Conservation (phyloP, 2,113 vertebrate genomes). For the Maylandia zebra region DNA sequence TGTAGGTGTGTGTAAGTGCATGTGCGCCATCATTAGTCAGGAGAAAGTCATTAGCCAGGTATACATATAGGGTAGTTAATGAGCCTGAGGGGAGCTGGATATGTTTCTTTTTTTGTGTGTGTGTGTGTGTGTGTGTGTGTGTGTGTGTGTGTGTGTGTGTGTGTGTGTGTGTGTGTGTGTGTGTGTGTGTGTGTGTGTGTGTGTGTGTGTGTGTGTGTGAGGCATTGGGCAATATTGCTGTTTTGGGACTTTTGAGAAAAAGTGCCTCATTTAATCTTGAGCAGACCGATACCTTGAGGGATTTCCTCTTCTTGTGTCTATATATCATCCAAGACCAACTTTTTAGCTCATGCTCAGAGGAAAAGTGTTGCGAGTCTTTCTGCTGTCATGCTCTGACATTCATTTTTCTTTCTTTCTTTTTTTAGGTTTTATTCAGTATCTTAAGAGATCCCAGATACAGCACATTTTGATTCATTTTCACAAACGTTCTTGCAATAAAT, state of each 20-base stretch:
- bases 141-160: not conserved
- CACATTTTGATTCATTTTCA: not conserved
- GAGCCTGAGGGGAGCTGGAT: constrained; percentile 17
- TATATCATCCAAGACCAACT: not conserved
- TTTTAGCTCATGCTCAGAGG: not conserved
- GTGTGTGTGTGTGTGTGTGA: not conserved
- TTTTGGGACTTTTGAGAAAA: constrained; percentile 14
- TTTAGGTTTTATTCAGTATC: not conserved
- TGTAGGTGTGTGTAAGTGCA: not conserved
- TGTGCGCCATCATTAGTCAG: not conserved
- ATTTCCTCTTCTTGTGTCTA: not conserved
- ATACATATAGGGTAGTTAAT: constrained; percentile 9
- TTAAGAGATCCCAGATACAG: not conserved
- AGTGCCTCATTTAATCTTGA: constrained; percentile 3
- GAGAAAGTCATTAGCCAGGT: not conserved
- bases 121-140: not conserved
- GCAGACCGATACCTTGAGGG: not conserved
- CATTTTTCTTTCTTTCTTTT: not conserved
- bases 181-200: not conserved
- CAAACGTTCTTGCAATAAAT: not conserved
- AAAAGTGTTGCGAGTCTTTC: not conserved
- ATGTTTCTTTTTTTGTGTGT: not conserved
- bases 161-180: not conserved
- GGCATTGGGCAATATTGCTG: not conserved
- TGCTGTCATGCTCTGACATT: not conserved